Base-by-base conservation (phyloP, 2,113 vertebrate genomes). In the Ctenomys sociabilis region DNA sequence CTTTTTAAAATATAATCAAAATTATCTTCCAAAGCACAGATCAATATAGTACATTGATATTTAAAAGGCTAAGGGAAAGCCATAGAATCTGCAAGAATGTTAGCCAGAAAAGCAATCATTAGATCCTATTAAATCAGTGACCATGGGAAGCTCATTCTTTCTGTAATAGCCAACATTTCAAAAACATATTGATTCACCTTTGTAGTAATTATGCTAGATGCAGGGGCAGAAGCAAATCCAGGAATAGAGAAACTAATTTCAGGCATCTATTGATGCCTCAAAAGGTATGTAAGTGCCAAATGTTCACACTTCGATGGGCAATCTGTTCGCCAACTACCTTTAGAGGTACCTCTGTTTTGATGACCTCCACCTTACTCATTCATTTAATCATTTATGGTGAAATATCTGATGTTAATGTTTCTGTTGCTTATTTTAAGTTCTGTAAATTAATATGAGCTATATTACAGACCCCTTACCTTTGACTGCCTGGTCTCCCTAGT, bases 151-250 rank as follows among this genome's bases (percentile, higher is more conserved):
- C 91, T 97, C 90, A 96, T 98, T 97, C 88, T 98, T 97, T 94
- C 84, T 93, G 61, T 94, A 96, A 96, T n/a, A 78, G 86, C 70
- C 93, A 97, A 49, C 95, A 90, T 98, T 98, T 98, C 97, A 98
- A 98, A 97, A 80, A 94, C 30, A 94, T 98, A 98, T 98, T 98
- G 98, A 98, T 98, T 98, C 90, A 87, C 82, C 95, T 97, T 98
- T 98, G 84, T 97, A 98, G 96, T 96, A 97, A 95, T 97, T 98
- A 98, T 35, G 28, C 61, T 97, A 90, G 88, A 97, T 94, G 88
- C 93, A 97, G 40, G 21, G 88, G 91, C 83, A 96, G 13, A 26
- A 17, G 17, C 37, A 66, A 43, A 93, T 49, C 37, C 94, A 97
- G 14, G 24, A 97, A 92, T 37, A 91, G 22, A 75, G 35, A 91